phyloP scores from a whole-genome alignment of 2,888 invertebrate genomes.

The Leptura quadrifasciata region DNA sequence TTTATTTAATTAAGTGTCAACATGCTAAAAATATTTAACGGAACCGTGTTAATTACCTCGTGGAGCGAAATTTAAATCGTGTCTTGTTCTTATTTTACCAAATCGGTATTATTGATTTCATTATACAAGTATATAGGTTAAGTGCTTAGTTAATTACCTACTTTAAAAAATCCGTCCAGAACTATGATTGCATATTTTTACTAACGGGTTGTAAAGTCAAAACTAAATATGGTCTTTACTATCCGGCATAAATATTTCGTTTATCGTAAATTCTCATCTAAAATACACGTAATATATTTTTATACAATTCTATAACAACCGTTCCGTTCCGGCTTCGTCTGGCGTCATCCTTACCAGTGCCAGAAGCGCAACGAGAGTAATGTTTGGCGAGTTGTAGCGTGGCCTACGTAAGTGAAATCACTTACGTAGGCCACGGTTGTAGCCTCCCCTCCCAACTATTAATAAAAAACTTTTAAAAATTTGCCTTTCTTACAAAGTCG shows the following conservation, averaged over 20 bases:
- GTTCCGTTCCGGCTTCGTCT: too few species aligned
- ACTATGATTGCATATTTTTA: neutral
- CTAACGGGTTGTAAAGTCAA: neutral
- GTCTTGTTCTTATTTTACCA: neutral
- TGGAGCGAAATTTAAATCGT: neutral
- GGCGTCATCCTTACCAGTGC: too few species aligned
- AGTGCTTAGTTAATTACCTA: slow-evolving; percentile 18
- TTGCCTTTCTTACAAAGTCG: too few species aligned
- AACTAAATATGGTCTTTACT: neutral
- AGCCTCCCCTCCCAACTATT: too few species aligned
- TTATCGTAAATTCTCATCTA: neutral
- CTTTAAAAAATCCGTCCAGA: neutral
- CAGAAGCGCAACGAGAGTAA: too few species aligned
- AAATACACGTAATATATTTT: neutral
- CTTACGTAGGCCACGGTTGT: too few species aligned
- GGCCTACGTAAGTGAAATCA: too few species aligned
- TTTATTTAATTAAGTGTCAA: neutral
- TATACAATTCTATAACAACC: too few species aligned
- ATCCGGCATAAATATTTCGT: neutral
- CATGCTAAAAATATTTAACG: slow-evolving; percentile 6
- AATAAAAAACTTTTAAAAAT: too few species aligned
- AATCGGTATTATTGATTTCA: slow-evolving; percentile 15
- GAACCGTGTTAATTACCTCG: slow-evolving; percentile 5
- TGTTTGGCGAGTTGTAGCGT: too few species aligned
- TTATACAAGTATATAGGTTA: slow-evolving; percentile 9